Base-by-base conservation (phyloP, 2,113 vertebrate species). In the Drymodes brunneopygia region DNA sequence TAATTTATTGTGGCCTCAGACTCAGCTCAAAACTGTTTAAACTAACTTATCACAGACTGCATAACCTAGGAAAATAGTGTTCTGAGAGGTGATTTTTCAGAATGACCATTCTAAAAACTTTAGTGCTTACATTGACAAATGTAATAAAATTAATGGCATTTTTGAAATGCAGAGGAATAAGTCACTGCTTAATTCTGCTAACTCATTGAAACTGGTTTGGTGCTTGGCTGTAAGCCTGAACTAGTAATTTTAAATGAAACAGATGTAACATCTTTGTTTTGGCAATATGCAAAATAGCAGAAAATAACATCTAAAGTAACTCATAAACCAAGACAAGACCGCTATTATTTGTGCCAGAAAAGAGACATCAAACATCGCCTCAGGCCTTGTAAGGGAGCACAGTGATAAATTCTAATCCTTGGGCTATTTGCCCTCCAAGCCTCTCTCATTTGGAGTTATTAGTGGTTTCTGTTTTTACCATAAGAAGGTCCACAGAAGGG, bases 21-120 rank as follows among this genome's bases (percentile, higher is more conserved):
- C 71, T 86, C 69, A 69, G 22, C 42, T 87, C 61, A 88, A 77
- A 94, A 56, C 47, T 83, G 56, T 73, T 95, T 81, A 57, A 94
- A 94, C 81, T 72, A 51, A 86, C 70, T 74, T 51, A 88, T 70
- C 5, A 3, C 42, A 60, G 67, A 69, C 54, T 73, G 65, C 15
- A 24, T 92, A 82, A 86, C 75, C 62, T 88, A 82, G 77, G 47
- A 95, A 87, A 95, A 85, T 33, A 84, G 31, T 90, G 44, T 86
- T 93, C 56, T 79, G 60, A 81, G 86, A 81, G 64, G 56, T 0
- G 0, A 16, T 81, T 96, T 95, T 92, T 95, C 62, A 86, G 78
- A 95, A 81, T 61, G 23, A 35, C 62, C n/a, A 15, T 87, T 27
- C 25, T 74, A 57, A 91, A 86, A 87, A 47, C 62, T 86, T 96